Percentiles rank a stretch among this genome's conserved stretches.
phyloP scores from a whole-genome alignment of 2,888 invertebrate species.

The Itoplectis maculator region DNA sequence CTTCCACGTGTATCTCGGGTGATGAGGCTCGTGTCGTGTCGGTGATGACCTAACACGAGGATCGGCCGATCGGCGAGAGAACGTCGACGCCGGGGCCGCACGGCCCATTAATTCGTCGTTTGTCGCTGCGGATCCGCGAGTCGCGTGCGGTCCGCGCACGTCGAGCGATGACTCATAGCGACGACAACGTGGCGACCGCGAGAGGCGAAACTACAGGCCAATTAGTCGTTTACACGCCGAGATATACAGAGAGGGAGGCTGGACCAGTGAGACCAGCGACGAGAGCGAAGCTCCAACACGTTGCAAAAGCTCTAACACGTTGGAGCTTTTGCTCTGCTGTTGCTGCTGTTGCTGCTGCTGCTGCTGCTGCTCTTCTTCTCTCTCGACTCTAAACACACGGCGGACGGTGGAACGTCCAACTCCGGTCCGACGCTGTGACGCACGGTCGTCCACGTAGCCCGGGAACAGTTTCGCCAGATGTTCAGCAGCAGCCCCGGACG shows the following conservation, averaged over 20 bases:
- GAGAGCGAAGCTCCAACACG: too few species aligned
- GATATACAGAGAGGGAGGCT: too few species aligned
- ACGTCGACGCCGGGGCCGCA: conserved; percentile 38
- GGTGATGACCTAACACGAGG: conserved; percentile 5
- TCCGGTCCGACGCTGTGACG: not conserved
- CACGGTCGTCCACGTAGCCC: conserved; percentile 10
- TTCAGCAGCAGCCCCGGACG: conserved; percentile 1
- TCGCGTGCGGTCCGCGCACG: not conserved
- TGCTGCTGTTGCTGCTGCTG: too few species aligned
- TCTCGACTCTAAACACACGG: not conserved
- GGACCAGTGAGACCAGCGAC: not conserved
- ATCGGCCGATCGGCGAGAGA: conserved; percentile 22
- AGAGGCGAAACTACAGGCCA: conserved; percentile 34
- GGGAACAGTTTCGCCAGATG: conserved; percentile 22
- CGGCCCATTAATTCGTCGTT: conserved; percentile 58
- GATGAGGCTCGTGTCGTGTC: not conserved
- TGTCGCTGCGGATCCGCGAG: conserved; percentile 40
- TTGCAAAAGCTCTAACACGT: too few species aligned
- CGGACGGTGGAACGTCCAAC: not conserved
- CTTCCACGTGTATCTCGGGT: not conserved
- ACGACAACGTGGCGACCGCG: not conserved
- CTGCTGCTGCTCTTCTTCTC: too few species aligned
- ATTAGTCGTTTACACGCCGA: conserved; percentile 28
- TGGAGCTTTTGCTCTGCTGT: conserved; percentile 14
- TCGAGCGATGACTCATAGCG: conserved; percentile 47